Evolutionary conservation across 2,888 invertebrate genomes (phyloP).

Genomic region (Pandemis cinnamomeana): DNA sequence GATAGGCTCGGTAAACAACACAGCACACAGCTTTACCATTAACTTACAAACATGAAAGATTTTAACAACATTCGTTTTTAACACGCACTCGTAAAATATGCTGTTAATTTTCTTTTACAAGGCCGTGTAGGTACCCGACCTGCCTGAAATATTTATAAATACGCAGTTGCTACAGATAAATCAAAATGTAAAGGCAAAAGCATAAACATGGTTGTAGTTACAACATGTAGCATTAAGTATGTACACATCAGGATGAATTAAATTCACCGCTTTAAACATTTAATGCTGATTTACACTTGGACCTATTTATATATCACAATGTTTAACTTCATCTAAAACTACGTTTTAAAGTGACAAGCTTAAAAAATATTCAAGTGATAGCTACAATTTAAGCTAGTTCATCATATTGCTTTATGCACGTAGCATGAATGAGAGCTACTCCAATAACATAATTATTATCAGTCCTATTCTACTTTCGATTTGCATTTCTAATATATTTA

Average conservation of each 20-base stretch:
- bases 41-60: constrained; percentile 30
- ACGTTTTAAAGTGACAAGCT: not conserved
- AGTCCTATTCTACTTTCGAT: not conserved
- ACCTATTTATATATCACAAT: constrained; percentile 1
- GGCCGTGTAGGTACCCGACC: constrained; percentile 8
- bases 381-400: not conserved
- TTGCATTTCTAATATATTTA: not conserved
- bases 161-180: constrained; percentile 2
- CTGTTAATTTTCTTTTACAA: constrained; percentile 20
- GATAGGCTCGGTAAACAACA: constrained; percentile 8
- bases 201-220: not conserved
- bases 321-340: constrained; percentile 1
- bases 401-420: not conserved
- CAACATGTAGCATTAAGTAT: not conserved
- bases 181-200: not conserved
- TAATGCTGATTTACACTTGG: not conserved
- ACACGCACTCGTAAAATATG: constrained; percentile 21
- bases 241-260: not conserved
- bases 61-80: constrained; percentile 13
- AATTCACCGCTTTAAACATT: not conserved
- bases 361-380: not conserved
- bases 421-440: too few species aligned
- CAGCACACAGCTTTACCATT: constrained; percentile 17
- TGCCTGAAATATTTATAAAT: constrained; percentile 8
- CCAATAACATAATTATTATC: too few species aligned